Percentiles rank a stretch among this genome's conserved stretches.
These are phyloP conservation scores for Paragorgia papillata DNA, from an alignment of 92 coral and sea anemone genomes.

Conservation along the genomic window DNA sequence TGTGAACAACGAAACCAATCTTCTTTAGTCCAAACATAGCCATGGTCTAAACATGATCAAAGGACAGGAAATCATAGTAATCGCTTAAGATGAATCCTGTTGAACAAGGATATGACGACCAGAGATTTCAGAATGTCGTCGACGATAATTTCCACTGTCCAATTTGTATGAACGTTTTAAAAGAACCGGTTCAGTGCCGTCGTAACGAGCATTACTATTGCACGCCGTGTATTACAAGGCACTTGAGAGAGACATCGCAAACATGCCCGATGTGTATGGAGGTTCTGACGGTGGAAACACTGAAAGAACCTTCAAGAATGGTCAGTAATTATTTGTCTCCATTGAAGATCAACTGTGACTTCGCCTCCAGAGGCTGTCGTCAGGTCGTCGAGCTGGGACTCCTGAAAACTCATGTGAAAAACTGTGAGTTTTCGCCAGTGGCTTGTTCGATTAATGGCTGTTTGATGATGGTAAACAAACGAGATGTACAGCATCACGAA, in stretches of 20 bases:
- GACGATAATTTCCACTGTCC: conserved; percentile 59
- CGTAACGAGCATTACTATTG: conserved; percentile 62
- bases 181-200: conserved; percentile 69
- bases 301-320: conserved; percentile 56
- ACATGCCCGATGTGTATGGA: conserved; percentile 68
- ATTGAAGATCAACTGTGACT: conserved; percentile 56
- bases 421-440: conserved; percentile 53
- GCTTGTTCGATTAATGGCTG: conserved; percentile 54
- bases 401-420: conserved; percentile 21
- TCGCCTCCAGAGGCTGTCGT: conserved; percentile 48
- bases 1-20: no score
- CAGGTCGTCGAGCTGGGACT: conserved; percentile 36
- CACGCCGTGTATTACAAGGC: conserved; percentile 53
- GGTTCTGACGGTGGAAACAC: conserved; percentile 3
- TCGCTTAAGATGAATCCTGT: background rate
- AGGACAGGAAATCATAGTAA: no score
- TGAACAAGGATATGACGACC: conserved; percentile 29
- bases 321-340: conserved; percentile 50
- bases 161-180: conserved; percentile 66
- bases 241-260: conserved; percentile 23
- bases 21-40: no score
- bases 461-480: background rate
- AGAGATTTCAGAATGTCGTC: conserved; percentile 26
- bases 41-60: no score
- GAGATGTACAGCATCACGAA: background rate